Percentiles rank a stretch among this genome's conserved stretches.
These are phyloP conservation scores for Encarsia formosa DNA, from an alignment of 2,888 invertebrate species.

Conservation along the genomic window DNA sequence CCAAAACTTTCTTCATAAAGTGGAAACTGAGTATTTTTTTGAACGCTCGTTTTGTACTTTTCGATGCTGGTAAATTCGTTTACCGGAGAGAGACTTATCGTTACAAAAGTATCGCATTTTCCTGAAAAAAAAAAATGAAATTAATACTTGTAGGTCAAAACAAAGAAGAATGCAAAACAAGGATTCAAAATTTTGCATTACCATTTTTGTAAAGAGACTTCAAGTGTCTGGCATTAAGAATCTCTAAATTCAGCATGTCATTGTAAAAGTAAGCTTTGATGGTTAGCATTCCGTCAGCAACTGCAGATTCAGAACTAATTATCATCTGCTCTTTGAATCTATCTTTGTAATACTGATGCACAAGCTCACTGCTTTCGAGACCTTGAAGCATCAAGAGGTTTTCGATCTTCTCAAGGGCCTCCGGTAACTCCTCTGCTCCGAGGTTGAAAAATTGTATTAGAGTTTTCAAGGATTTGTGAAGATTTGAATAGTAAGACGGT, in stretches of 20 bases:
- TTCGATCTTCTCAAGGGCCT: conserved; percentile 65
- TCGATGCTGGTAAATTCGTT: conserved; percentile 73
- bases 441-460: conserved; percentile 86
- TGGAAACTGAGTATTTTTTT: conserved; percentile 89
- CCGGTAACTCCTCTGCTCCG: conserved; percentile 59
- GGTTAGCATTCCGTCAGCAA: conserved; percentile 75
- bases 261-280: conserved; percentile 71
- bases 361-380: conserved; percentile 81
- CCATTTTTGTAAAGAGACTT: conserved; percentile 79
- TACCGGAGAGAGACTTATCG: conserved; percentile 79
- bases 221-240: conserved; percentile 86
- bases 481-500: conserved; percentile 85
- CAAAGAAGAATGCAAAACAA: background rate
- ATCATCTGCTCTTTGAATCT: conserved; percentile 65
- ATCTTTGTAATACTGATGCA: conserved; percentile 72
- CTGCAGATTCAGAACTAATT: no score
- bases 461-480: conserved; percentile 79
- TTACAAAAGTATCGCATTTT: conserved; percentile 85
- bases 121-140: conserved; percentile 11
- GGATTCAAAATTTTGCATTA: background rate
- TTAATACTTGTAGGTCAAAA: background rate
- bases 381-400: conserved; percentile 76
- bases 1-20: conserved; percentile 91
- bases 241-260: conserved; percentile 71
- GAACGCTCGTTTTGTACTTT: conserved; percentile 83